Percentiles rank a stretch among this genome's conserved stretches.
These are phyloP conservation scores for Hofmannophila pseudospretella DNA, from an alignment of 2,888 invertebrate genomes.

Conservation along the genomic window DNA sequence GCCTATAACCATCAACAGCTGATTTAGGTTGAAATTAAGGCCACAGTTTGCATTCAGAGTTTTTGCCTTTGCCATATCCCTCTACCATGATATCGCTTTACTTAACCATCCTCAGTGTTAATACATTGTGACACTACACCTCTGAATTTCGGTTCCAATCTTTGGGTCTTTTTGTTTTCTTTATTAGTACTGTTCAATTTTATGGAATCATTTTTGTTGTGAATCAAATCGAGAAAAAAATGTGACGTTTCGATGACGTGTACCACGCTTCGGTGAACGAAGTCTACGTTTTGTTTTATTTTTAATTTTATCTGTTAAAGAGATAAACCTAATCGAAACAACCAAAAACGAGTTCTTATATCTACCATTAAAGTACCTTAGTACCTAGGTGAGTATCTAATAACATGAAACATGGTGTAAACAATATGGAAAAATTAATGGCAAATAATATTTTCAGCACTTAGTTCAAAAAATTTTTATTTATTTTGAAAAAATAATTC, in stretches of 20 bases:
- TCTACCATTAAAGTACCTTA: too few relatives aligned
- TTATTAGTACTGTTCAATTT: neutral
- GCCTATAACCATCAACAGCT: constrained; percentile 52
- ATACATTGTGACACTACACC: neutral
- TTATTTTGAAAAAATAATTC: too few relatives aligned
- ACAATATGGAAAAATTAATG: too few relatives aligned
- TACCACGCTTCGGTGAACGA: neutral
- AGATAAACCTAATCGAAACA: too few relatives aligned
- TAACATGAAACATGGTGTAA: too few relatives aligned
- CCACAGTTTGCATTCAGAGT: constrained; percentile 18
- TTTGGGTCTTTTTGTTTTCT: neutral
- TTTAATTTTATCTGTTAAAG: too few relatives aligned
- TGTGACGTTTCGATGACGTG: neutral
- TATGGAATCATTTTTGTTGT: neutral
- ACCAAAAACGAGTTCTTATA: too few relatives aligned
- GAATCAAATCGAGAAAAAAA: neutral
- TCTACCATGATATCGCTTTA: neutral
- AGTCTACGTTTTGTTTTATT: too few relatives aligned
- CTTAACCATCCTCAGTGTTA: neutral
- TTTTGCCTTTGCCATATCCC: constrained; percentile 12
- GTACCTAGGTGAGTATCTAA: too few relatives aligned
- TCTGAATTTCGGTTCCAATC: neutral
- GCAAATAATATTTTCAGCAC: too few relatives aligned
- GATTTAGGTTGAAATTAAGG: constrained; percentile 46
- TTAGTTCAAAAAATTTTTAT: too few relatives aligned